Percentiles rank a stretch among this genome's conserved stretches.
Evolutionary conservation across 2,888 invertebrate genomes (phyloP).

Genomic region (Macrostomum cliftonense): DNA sequence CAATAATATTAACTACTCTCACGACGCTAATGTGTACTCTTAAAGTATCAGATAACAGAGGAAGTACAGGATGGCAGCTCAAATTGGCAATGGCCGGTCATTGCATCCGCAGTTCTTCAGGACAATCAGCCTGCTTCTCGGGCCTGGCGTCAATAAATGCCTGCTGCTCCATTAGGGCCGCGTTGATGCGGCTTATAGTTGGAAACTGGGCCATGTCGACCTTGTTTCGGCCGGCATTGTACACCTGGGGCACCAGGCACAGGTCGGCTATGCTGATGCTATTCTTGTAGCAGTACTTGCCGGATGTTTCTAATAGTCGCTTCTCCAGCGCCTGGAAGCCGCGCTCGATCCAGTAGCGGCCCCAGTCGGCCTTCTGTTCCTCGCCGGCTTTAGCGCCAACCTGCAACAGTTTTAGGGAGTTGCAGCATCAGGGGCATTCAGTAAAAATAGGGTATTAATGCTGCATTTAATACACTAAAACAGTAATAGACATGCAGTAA

Average conservation of each 20-base stretch:
- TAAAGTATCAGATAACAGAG: no score
- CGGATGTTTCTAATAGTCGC: conserved; percentile 56
- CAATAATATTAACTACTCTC: no score
- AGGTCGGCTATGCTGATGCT: conserved; percentile 80
- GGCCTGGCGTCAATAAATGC: conserved; percentile 79
- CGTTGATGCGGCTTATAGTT: conserved; percentile 64
- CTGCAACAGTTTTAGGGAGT: conserved; percentile 5
- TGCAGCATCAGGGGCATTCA: no score
- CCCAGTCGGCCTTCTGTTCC: conserved; percentile 76
- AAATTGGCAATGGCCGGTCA: no score
- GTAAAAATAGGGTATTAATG: no score
- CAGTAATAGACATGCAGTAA: no score
- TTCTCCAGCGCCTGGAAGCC: conserved; percentile 76
- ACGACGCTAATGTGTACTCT: no score
- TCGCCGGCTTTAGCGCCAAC: conserved; percentile 17
- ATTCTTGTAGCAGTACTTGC: conserved; percentile 68
- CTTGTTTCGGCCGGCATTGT: conserved; percentile 77
- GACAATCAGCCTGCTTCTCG: conserved; percentile 77
- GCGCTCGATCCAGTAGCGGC: conserved; percentile 69
- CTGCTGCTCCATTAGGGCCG: conserved; percentile 64
- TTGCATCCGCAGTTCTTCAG: conserved; percentile 36
- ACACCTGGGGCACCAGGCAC: conserved; percentile 81
- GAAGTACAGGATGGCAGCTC: no score
- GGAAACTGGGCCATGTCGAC: conserved; percentile 75
- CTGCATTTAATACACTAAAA: no score